Conservation (phyloP, 2,888 invertebrate genomes). For the Galerucella calmariensis region DNA sequence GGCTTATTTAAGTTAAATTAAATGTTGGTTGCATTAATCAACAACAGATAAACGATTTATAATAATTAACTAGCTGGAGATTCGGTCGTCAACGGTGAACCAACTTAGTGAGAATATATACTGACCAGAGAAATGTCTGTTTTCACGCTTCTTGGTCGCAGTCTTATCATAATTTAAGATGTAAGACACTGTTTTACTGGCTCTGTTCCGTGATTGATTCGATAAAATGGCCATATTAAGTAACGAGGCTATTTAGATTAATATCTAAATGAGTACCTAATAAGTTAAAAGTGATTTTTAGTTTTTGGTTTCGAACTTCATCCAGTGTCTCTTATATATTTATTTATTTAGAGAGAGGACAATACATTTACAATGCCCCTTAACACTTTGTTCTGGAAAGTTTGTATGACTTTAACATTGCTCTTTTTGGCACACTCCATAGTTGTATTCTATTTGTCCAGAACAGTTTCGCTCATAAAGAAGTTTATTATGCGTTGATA, state of each 20-base stretch:
- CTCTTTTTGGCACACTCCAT: too few relatives aligned
- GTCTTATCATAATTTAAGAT: constrained; percentile 30
- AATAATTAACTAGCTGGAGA: constrained; percentile 54
- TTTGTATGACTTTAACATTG: too few relatives aligned
- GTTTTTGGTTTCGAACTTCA: not conserved
- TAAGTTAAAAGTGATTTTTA: not conserved
- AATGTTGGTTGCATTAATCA: constrained; percentile 56
- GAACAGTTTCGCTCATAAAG: too few relatives aligned
- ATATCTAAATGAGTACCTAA: constrained; percentile 8
- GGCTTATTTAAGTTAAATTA: constrained; percentile 59
- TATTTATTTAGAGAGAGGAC: not conserved
- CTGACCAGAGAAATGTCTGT: constrained; percentile 18
- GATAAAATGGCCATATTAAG: constrained; percentile 15
- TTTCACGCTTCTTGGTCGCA: constrained; percentile 29
- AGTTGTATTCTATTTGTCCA: too few relatives aligned
- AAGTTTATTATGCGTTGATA: too few relatives aligned
- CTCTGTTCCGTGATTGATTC: constrained; percentile 25
- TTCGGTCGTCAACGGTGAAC: constrained; percentile 8
- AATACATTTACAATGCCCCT: too few relatives aligned
- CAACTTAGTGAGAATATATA: constrained; percentile 16
- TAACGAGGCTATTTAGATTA: constrained; percentile 11
- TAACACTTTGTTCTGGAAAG: too few relatives aligned
- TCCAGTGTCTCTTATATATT: not conserved
- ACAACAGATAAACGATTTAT: constrained; percentile 50
- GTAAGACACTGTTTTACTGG: constrained; percentile 27